Evolutionary conservation across 2,888 invertebrate species (phyloP), one percentile per base, ranked within the genome.

Genomic region (Ctena decussata): DNA sequence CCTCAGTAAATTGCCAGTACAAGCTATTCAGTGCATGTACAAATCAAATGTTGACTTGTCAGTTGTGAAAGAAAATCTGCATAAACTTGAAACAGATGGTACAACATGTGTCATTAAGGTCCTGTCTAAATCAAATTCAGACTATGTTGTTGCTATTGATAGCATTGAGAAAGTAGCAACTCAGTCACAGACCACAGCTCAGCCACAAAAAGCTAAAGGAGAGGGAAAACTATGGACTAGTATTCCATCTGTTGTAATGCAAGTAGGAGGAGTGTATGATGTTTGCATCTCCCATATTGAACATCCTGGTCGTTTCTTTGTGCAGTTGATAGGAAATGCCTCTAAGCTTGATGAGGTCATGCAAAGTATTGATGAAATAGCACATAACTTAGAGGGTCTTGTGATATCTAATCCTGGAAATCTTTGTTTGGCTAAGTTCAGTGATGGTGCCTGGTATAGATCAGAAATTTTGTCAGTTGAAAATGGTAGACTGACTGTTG

Each of bases 311-410:
- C 75, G 73, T 39, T 91, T 91, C 60, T 90, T 77, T 80, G 80
- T 90, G 0, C 91, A 91, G 78, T 69, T 91, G 27, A 72, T 91
- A 11, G 88, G 85, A 39, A 90, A 91, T 87, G 87, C 89, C 27
- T 39, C 80, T n/a, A 86, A 76, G 27, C 65, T 91, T 30, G 91
- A 91, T 76, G 82, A 84, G 30, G n/a, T 91, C 37, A 89, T 89
- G 89, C 84, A 89, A 37, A 82, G 77, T 21, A 80, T 91, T 37
- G 86, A 89, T 30, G 74, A 85, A 69, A 89, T 90, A 0, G 89
- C 89, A 12, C 85, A 82, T 46, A 89, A 90, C 46, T 85, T 73
- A 78, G 86, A 78, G 27, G 57, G 37, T 69, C 60, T 89, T 12
- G 77, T 82, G 30, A 84, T 78, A 35, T 71, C 73, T 11, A 79